A percentile compares a stretch with the other conserved stretches of the same genome.
Conservation (phyloP, 2,888 invertebrate genomes). For the Pollenia amentaria region DNA sequence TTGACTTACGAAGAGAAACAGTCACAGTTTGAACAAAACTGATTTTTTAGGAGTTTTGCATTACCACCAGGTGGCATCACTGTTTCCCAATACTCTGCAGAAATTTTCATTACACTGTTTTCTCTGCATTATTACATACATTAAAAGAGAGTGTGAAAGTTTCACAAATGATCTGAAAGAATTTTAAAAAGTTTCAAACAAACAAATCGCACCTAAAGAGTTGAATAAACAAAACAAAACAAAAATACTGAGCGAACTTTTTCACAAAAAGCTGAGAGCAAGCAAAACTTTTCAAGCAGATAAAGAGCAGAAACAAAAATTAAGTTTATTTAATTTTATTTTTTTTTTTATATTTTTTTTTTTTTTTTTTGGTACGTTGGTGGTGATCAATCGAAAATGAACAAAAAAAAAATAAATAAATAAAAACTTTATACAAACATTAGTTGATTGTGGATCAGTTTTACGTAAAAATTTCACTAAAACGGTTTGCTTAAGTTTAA, state of each 20-base stretch:
- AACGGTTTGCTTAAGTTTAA: slow-evolving; percentile 75
- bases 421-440: slow-evolving; percentile 53
- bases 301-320: slow-evolving; percentile 47
- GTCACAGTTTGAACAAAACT: too few relatives aligned
- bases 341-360: slow-evolving; percentile 41
- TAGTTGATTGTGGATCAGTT: slow-evolving; percentile 75
- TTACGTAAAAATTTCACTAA: slow-evolving; percentile 78
- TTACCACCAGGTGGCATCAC: slow-evolving; percentile 6
- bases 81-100: not conserved
- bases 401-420: slow-evolving; percentile 39
- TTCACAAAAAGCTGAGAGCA: slow-evolving; percentile 37
- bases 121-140: slow-evolving; percentile 4
- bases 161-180: slow-evolving; percentile 59
- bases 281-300: slow-evolving; percentile 43
- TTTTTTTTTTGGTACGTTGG: slow-evolving; percentile 66
- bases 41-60: not conserved
- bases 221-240: slow-evolving; percentile 40
- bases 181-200: slow-evolving; percentile 42
- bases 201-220: slow-evolving; percentile 34
- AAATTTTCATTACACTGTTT: slow-evolving; percentile 46
- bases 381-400: slow-evolving; percentile 71
- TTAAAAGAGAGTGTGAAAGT: slow-evolving; percentile 68
- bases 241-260: slow-evolving; percentile 51
- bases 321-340: slow-evolving; percentile 63
- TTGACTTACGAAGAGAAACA: too few relatives aligned